These are phyloP conservation scores for Heliconius aoede DNA, from an alignment of 2,888 invertebrate genomes.

Conservation along the genomic window DNA sequence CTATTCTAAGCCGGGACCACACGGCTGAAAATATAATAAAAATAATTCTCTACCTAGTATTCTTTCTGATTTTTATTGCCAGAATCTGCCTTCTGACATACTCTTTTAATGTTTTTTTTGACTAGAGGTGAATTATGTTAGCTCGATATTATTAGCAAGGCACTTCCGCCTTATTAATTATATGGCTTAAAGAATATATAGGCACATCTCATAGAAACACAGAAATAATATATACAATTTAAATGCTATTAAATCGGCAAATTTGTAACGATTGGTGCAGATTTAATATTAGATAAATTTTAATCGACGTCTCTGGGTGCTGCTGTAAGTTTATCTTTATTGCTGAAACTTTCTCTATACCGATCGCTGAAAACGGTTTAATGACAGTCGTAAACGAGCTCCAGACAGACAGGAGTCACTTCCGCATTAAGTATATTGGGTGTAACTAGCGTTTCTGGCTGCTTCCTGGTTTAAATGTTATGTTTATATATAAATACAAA, in stretches of 20 bases:
- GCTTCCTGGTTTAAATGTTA: slow-evolving; percentile 4
- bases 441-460: background rate
- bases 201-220: too few relatives aligned
- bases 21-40: too few relatives aligned
- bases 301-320: slow-evolving; percentile 3
- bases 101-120: too few relatives aligned
- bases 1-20: too few relatives aligned
- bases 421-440: slow-evolving; percentile 15
- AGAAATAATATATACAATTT: background rate
- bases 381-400: slow-evolving; percentile 12
- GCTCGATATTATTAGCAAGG: too few relatives aligned
- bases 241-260: background rate
- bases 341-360: slow-evolving; percentile 4
- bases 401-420: slow-evolving; percentile 18
- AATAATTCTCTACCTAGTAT: too few relatives aligned
- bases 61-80: too few relatives aligned
- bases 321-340: slow-evolving; percentile 14
- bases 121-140: too few relatives aligned
- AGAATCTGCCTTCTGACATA: too few relatives aligned
- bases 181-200: too few relatives aligned
- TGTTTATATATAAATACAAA: background rate
- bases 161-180: too few relatives aligned
- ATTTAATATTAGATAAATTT: background rate
- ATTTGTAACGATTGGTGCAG: background rate
- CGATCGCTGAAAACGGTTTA: slow-evolving; percentile 7